Base-by-base conservation (phyloP, 2,888 invertebrate species). In the Acronicta aceris region DNA sequence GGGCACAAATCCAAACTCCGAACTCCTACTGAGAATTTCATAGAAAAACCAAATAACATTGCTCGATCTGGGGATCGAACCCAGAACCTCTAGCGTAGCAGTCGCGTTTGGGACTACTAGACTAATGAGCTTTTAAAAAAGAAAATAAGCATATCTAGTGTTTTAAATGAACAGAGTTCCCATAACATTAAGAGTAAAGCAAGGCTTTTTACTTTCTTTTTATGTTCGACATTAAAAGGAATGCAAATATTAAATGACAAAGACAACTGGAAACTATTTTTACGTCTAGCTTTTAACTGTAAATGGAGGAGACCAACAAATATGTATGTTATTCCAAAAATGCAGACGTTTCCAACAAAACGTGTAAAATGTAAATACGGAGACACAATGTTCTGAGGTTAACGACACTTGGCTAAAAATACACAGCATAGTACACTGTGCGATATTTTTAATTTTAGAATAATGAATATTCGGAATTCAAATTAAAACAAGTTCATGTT, bases 341-440 rank as follows among this genome's bases (percentile, higher is more conserved):
- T 59, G 63, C 71, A 74, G 78, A 78, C 75, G 48, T 15, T 59
- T 41, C 6, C 17, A 53, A 68, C 17, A 56, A 65, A 55, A 64
- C 61, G 40, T 63, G 56, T 55, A 58, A 38, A 63, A 73, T 77
- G 68, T 70, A 61, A 76, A 76, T 59, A 59, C 41, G 9, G 52
- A 69, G 67, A 68, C 64, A 65, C 49, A 51, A 59, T 66, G 63
- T 57, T 59, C 49, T 51, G 52, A 51, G 77, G 76, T 68, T 73
- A 76, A 69, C 47, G 77, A 76, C 77, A 53, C 60, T 13, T 0
- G 38, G 47, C 73, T 72, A 77, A 73, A 77, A 79, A 79, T 79
- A 77, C 57, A 47, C 62, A 40, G 59, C 49, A 62, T 65, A 69
- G 67, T 63, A 62, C 57, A 61, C 52, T 38, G 45, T 17, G 54